Conservation (phyloP, 2,888 invertebrate genomes). For the Beris chalybata region DNA sequence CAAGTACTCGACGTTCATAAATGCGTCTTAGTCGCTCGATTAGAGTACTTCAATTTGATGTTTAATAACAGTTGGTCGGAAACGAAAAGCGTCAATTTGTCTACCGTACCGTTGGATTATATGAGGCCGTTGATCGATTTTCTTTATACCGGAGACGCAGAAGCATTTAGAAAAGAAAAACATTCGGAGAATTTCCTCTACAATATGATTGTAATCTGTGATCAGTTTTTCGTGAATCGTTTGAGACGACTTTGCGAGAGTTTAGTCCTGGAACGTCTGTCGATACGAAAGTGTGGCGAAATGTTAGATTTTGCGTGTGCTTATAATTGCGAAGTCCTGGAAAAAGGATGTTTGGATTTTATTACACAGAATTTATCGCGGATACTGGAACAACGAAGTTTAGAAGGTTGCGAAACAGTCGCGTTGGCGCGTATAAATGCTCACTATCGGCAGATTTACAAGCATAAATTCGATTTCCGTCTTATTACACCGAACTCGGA, state of each 20-base stretch:
- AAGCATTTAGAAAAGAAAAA: constrained; percentile 62
- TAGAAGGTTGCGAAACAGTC: constrained; percentile 66
- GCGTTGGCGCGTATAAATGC: constrained; percentile 66
- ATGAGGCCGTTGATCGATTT: constrained; percentile 72
- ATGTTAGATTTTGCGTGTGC: constrained; percentile 74
- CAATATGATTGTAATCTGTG: constrained; percentile 75
- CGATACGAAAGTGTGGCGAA: constrained; percentile 74
- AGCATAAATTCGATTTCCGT: constrained; percentile 61
- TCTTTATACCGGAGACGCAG: constrained; percentile 71
- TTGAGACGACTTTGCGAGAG: constrained; percentile 74
- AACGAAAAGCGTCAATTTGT: constrained; percentile 47
- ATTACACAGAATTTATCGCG: constrained; percentile 74
- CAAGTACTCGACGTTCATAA: constrained; percentile 69
- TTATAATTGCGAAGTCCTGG: constrained; percentile 75
- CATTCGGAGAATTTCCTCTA: constrained; percentile 71
- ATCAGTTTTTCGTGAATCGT: constrained; percentile 74
- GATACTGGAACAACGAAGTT: constrained; percentile 67
- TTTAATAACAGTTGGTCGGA: constrained; percentile 73
- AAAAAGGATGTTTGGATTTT: constrained; percentile 74
- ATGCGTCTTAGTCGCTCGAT: constrained; percentile 75
- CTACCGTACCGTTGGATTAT: constrained; percentile 51
- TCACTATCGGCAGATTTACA: constrained; percentile 67
- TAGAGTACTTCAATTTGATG: constrained; percentile 88
- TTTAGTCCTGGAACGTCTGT: constrained; percentile 66
- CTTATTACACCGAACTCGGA: constrained; percentile 70